Evolutionary conservation across 2,888 invertebrate genomes (phyloP), one percentile per base, ranked within the genome.

Genomic region (Herminia tarsipennalis): DNA sequence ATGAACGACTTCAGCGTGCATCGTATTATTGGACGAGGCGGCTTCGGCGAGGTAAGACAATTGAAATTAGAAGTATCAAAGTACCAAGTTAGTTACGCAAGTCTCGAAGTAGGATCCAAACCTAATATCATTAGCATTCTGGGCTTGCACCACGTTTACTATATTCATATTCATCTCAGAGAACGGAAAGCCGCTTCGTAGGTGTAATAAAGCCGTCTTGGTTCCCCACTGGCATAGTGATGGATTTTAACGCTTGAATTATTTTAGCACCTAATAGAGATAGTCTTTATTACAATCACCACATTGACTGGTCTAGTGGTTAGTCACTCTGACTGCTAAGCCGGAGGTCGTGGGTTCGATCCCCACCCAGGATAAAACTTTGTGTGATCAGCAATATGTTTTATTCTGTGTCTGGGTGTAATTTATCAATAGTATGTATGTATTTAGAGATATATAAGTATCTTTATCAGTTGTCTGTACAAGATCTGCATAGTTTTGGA

Each of bases 1-100:
- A 99, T 99, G 99, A 99, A 99, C 93, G 99, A 99, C 94, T 99
- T 99, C 93, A 99, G 98, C 90, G 99, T 99, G 66, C 99, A 99
- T 92, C 96, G 99, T 81, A 99, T 99, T 82, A 99, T 99, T 77
- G 99, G 99, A 14, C 94, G 99, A 66, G 99, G 99, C 35, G 99
- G 99, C 33, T 99, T 99, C 86, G 99, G 99, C 34, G 99, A 99
- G 92, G 91, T 91, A 53, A 85, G 83, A 51, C 17, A 24, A 51
- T 52, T 32, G 22, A 32, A 55, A 43, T 56, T 35, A 51, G 12
- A 27, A 20, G 41, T 40, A 51, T 53, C 36, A 43, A 49, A 52
- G 48, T 46, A 63, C 47, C 39, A 56, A 58, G 41, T 62, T 60
- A 42, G 50, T 60, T 55, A 55, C 56, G 49, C 57, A 46, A 52